Base-by-base conservation (phyloP, 2,797 vertebrate genomes). In the Odontamblyopus rebecca region DNA sequence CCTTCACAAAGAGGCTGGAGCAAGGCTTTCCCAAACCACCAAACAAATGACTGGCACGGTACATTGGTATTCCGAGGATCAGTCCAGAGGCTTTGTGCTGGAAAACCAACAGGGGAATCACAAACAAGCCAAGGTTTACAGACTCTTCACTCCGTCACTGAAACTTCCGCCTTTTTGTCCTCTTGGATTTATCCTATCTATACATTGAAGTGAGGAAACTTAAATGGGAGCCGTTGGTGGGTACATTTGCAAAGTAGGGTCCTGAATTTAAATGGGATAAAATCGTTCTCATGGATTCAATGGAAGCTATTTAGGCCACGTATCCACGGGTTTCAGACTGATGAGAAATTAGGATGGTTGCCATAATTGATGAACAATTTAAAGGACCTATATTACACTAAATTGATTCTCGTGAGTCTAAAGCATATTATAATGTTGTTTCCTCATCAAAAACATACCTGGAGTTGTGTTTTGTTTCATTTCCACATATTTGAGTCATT, bases 11-110 rank as follows among this genome's bases (percentile, higher is more conserved):
- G 74, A 81, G 69, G 78, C 81, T 75, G 71, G 78, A 78, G 79
- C 73, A 2, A 83, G 75, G 72, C 81, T 85, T 84, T 82, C 82
- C 79, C 80, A 76, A 86, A 85, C 82, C 83, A 67, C 75, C 80
- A 83, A 84, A 89, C 82, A 89, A 85, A 87, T 83, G 79, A 81
- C 83, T 85, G 83, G 73, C 75, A 41, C 5, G 0, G 65, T 78
- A 72, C 68, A 72, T 90, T 90, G 76, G 77, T 91, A 89, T 90
- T 88, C 89, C 68, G 78, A 2, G 44, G 67, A 65, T 6, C 69
- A 72, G 70, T 69, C 82, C 68, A 48, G n/a, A 1, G 30, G 51
- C 75, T 84, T 80, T 83, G 73, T 85, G 78, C 72, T 67, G 73
- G 56, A 70, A 78, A 82, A 79, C 72, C 64, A 84, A 81, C 69